Evolutionary conservation across 2,113 vertebrate species (phyloP).

Genomic region (Phodopus roborovskii): DNA sequence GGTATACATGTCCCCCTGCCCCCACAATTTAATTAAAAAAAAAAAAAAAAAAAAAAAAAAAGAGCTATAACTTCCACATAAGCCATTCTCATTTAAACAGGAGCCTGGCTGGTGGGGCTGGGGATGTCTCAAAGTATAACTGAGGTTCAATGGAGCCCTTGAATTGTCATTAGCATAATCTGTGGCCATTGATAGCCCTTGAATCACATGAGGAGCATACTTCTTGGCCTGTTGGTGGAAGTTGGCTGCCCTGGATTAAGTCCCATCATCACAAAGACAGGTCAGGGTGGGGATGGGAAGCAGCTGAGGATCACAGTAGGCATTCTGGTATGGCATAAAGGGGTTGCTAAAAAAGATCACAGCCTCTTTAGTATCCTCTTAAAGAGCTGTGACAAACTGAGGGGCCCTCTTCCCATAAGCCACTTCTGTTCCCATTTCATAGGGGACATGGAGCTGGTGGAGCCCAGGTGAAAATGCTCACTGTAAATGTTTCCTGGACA

Average conservation of each 20-base stretch:
- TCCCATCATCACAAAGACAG: not conserved
- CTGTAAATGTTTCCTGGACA: not conserved
- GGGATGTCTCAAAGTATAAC: not conserved
- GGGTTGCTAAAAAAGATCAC: not conserved
- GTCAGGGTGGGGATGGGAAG: no score
- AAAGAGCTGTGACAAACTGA: constrained; percentile 1
- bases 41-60: no score
- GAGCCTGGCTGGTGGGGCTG: not conserved
- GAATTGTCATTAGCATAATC: not conserved
- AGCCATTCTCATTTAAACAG: not conserved
- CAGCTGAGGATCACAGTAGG: not conserved
- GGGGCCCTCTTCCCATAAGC: not conserved
- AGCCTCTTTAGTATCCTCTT: not conserved
- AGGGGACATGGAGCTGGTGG: not conserved
- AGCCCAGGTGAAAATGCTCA: not conserved
- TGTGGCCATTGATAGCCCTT: not conserved
- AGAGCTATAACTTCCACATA: not conserved
- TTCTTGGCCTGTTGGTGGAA: not conserved
- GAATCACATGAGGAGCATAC: not conserved
- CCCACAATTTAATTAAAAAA: not conserved
- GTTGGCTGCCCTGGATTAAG: not conserved
- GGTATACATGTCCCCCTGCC: not conserved
- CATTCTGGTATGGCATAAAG: not conserved
- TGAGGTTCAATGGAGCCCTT: not conserved
- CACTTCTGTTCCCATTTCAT: not conserved